Evolutionary conservation across 2,797 vertebrate genomes (phyloP).

Genomic region (Poeciliopsis infans): DNA sequence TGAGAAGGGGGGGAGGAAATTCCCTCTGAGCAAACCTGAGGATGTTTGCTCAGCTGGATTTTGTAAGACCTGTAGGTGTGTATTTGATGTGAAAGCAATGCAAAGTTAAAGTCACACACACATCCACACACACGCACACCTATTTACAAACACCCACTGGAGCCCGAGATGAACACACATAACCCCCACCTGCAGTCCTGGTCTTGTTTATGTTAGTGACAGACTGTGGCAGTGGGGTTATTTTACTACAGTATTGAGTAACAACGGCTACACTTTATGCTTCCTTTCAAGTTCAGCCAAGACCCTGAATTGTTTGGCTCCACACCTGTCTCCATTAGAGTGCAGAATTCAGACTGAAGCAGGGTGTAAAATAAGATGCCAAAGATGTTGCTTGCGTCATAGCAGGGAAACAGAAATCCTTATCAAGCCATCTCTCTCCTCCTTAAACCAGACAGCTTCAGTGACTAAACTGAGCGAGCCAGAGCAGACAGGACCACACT

Average conservation of each 20-base stretch:
- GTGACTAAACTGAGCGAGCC: slow-evolving; percentile 33
- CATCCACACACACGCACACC: slow-evolving; percentile 58
- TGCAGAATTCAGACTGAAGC: slow-evolving; percentile 39
- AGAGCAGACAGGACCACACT: slow-evolving; percentile 48
- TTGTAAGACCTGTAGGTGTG: slow-evolving; percentile 57
- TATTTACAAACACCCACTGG: slow-evolving; percentile 40
- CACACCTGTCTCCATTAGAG: slow-evolving; percentile 57
- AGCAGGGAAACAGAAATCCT: slow-evolving; percentile 16
- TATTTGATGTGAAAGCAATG: slow-evolving; percentile 44
- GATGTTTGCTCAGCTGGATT: slow-evolving; percentile 85
- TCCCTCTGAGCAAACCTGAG: slow-evolving; percentile 64
- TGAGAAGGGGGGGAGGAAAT: slow-evolving; percentile 58
- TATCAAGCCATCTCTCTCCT: slow-evolving; percentile 44
- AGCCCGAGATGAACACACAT: slow-evolving; percentile 58
- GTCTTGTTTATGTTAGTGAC: slow-evolving; percentile 83
- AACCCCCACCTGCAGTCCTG: slow-evolving; percentile 49
- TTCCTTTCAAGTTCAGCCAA: slow-evolving; percentile 70
- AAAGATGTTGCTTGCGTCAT: background rate
- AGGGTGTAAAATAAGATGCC: slow-evolving; percentile 55
- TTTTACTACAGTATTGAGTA: slow-evolving; percentile 80
- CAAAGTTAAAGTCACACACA: slow-evolving; percentile 39
- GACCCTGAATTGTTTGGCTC: slow-evolving; percentile 54
- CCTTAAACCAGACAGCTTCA: slow-evolving; percentile 36
- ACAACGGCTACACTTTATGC: slow-evolving; percentile 77
- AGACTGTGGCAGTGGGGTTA: slow-evolving; percentile 77